Evolutionary conservation across 2,888 invertebrate genomes (phyloP).

Genomic region (Pandemis heparana): DNA sequence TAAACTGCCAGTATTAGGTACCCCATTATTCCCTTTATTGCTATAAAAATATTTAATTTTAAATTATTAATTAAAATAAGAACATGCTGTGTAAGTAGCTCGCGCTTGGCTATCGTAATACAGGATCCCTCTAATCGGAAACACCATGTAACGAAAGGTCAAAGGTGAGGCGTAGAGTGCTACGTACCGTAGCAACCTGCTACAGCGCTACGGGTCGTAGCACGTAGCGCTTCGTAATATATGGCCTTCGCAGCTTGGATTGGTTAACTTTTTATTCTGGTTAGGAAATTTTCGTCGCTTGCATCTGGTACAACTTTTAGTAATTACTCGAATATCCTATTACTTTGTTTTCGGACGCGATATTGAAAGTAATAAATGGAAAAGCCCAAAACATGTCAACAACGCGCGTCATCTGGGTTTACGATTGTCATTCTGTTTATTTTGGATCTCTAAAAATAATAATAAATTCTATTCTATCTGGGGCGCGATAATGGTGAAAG

Average conservation of each 20-base stretch:
- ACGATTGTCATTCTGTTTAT: conserved; percentile 40
- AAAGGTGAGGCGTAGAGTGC: conserved; percentile 56
- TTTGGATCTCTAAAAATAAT: conserved; percentile 12
- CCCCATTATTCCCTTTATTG: background rate
- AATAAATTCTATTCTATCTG: conserved; percentile 6
- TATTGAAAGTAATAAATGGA: conserved; percentile 12
- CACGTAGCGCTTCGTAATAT: conserved; percentile 44
- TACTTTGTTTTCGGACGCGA: conserved; percentile 17
- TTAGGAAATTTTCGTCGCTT: conserved; percentile 30
- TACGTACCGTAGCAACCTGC: conserved; percentile 57
- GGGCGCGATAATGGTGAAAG: conserved; percentile 16
- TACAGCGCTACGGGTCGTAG: conserved; percentile 62
- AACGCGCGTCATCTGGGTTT: conserved; percentile 37
- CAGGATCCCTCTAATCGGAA: conserved; percentile 48
- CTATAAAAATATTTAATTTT: background rate
- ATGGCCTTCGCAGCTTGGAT: conserved; percentile 44
- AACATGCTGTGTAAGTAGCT: background rate
- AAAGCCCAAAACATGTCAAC: conserved; percentile 24
- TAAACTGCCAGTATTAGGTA: background rate
- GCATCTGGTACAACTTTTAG: background rate
- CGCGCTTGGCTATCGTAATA: background rate
- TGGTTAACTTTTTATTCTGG: conserved; percentile 40
- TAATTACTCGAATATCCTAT: background rate
- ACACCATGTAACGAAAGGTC: conserved; percentile 62
- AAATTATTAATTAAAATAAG: background rate